Percentiles rank a stretch among this genome's conserved stretches.
phyloP scores from a whole-genome alignment of 2,888 invertebrate genomes.

The Eilema caniola region DNA sequence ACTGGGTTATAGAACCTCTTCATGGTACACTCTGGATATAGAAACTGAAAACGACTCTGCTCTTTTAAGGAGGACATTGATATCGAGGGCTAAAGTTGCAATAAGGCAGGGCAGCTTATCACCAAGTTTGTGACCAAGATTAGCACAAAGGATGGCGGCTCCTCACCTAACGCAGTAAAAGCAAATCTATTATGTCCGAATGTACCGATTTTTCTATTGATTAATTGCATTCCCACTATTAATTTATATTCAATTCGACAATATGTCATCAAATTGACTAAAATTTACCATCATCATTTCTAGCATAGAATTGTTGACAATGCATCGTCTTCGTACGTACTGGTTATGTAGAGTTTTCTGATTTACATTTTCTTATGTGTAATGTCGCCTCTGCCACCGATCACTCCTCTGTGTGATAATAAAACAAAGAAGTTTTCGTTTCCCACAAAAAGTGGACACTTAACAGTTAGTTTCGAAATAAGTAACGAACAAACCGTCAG shows the following conservation, averaged over 20 bases:
- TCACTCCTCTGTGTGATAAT: conserved; percentile 11
- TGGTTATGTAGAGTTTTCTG: not conserved
- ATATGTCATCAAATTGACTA: too few relatives aligned
- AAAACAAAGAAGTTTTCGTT: conserved; percentile 47
- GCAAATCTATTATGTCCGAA: not conserved
- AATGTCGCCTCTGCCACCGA: not conserved
- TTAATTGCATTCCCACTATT: not conserved
- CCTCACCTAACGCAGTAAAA: not conserved
- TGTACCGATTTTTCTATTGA: too few relatives aligned
- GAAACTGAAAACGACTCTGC: too few relatives aligned
- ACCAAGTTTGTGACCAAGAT: not conserved
- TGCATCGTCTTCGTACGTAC: not conserved
- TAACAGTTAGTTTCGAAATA: conserved; percentile 56
- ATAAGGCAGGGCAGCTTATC: not conserved
- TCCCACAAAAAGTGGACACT: conserved; percentile 49
- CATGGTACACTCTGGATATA: not conserved
- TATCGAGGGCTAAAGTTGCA: not conserved
- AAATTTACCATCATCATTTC: not conserved
- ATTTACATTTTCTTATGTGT: not conserved
- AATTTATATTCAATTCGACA: too few relatives aligned
- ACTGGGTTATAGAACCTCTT: not conserved
- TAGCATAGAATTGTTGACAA: not conserved
- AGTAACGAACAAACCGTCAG: conserved; percentile 38
- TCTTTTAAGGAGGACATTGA: too few relatives aligned
- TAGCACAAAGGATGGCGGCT: not conserved